Percentiles rank a stretch among this genome's conserved stretches.
phyloP scores from a whole-genome alignment of 2,797 vertebrate species.

The Anomalospiza imberbis region DNA sequence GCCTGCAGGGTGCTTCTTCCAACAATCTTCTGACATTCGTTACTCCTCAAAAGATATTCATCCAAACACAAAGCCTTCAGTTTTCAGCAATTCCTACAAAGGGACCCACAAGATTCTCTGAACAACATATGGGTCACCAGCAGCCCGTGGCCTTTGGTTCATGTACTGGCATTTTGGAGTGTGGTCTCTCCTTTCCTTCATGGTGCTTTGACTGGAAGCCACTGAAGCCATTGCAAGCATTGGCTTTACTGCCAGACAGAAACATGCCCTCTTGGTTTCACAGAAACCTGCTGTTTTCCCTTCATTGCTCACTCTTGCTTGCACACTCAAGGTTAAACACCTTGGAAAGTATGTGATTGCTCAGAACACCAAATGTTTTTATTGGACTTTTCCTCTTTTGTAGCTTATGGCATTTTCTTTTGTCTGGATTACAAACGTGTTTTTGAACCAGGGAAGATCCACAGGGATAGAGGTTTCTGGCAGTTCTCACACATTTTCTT shows the following conservation, averaged over 20 bases:
- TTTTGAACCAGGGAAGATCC: background rate
- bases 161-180: background rate
- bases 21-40: background rate
- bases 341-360: background rate
- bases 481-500: background rate
- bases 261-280: background rate
- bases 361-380: background rate
- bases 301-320: background rate
- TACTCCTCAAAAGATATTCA: background rate
- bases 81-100: background rate
- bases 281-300: background rate
- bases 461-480: background rate
- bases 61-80: background rate
- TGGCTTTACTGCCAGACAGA: background rate
- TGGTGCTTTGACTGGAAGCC: background rate
- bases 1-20: background rate
- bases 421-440: accelerated
- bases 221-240: background rate
- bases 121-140: background rate
- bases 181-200: background rate
- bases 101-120: background rate
- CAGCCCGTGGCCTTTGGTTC: background rate
- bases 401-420: background rate
- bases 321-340: background rate
- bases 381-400: background rate